Conservation (phyloP, 2,113 vertebrate genomes). For the Nycticorax nycticorax region DNA sequence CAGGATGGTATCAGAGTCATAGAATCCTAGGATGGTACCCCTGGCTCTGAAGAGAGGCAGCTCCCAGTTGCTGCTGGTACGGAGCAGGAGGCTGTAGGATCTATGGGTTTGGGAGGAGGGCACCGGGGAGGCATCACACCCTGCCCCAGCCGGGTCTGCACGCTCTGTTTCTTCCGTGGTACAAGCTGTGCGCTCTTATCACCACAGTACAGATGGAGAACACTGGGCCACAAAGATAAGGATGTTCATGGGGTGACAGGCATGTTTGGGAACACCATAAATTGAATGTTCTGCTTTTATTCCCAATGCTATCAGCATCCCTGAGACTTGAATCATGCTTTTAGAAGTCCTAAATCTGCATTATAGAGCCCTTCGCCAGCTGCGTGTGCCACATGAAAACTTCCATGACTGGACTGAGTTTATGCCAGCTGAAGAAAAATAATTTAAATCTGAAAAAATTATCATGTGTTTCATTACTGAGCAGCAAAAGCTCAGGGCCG, state of each 20-base stretch:
- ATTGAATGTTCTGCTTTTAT: not conserved
- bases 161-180: fast-evolving
- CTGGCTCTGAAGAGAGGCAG: not conserved
- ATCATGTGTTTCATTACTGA: not conserved
- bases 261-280: not conserved
- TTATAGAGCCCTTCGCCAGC: not conserved
- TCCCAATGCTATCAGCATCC: not conserved
- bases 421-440: not conserved
- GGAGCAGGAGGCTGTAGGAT: not conserved
- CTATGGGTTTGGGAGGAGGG: not conserved
- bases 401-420: not conserved
- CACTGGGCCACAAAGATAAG: not conserved
- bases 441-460: not conserved
- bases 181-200: not conserved
- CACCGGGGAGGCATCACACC: not conserved
- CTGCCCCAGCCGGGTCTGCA: not conserved
- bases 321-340: not conserved
- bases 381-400: not conserved
- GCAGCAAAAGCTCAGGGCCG: not conserved
- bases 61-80: not conserved
- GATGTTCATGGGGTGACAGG: not conserved
- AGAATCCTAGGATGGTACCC: too few relatives aligned
- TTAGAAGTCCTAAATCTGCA: not conserved
- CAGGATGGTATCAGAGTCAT: not conserved
- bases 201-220: not conserved